Base-by-base conservation (phyloP, 2,888 invertebrate species). In the Diloba caeruleocephala region DNA sequence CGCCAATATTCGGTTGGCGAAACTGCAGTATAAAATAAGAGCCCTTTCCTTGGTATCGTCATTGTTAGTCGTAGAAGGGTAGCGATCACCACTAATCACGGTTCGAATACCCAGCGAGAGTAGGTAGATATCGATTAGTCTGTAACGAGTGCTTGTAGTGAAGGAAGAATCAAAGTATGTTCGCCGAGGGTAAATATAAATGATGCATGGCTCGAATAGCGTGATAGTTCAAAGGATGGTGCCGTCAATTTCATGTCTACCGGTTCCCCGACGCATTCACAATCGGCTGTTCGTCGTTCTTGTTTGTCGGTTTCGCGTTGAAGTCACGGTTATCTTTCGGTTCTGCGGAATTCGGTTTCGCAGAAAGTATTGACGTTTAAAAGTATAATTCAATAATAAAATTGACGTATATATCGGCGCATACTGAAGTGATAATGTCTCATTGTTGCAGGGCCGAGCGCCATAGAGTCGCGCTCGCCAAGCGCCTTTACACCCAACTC, bases 121-220 rank as follows among this genome's bases (percentile, higher is more conserved):
- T 78, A 74, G 58, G 65, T 79, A 75, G 58, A 74, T 90, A 92
- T 91, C 82, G 92, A 92, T 90, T 88, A 78, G 74, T 82, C 80
- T 74, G 82, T 88, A 85, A 83, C 89, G 81, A 81, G 85, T 85
- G 79, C 73, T 84, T 79, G 82, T 86, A 81, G 83, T 86, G 85
- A 85, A 90, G 85, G 85, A 90, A 87, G 89, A 91, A 84, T 83
- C 88, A 92, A 93, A 92, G 92, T 92, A 93, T 92, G 92, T 93
- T 92, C 90, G 89, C 85, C 84, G 92, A 87, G 92, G 92, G 92
- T 92, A 92, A 92, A 92, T 92, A 92, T 93, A 91, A 92, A 92
- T 89, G 85, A 93, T 92, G 91, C 92, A 92, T 94, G 94, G 84
- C 84, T 90, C 79, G 93, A 84, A 86, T 95, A 94, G 94, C 94